Conservation (phyloP, 2,113 vertebrate species). For the Rhodinocichla rosea region DNA sequence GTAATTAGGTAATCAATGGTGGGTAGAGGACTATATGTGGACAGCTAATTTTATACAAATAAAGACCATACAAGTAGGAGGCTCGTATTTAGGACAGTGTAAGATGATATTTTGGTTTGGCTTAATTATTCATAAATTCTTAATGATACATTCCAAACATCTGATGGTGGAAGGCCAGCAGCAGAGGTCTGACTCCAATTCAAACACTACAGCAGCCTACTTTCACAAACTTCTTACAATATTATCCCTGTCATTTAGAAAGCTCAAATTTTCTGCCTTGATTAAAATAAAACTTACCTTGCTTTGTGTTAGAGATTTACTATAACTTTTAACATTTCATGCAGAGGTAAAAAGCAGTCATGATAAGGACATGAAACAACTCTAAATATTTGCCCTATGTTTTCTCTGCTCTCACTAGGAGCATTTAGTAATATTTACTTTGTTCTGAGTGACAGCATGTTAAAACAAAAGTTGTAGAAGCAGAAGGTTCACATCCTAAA, state of each 20-base stretch:
- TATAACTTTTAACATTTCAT: background rate
- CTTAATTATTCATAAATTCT: background rate
- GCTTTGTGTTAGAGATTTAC: background rate
- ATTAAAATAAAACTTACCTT: background rate
- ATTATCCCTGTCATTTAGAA: background rate
- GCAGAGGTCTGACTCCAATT: background rate
- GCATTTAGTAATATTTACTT: background rate
- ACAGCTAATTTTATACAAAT: conserved; percentile 49
- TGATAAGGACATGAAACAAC: background rate
- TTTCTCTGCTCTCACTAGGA: background rate
- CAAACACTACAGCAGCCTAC: background rate
- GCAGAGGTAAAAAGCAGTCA: background rate
- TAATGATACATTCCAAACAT: background rate
- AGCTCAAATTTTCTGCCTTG: background rate
- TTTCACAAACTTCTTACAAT: background rate
- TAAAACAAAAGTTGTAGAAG: background rate
- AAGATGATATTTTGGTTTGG: background rate
- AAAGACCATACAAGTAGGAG: background rate
- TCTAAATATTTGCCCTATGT: background rate
- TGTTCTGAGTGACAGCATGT: background rate
- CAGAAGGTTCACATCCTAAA: background rate
- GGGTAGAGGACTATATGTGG: conserved; percentile 51
- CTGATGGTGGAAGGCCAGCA: background rate
- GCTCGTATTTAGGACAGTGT: background rate
- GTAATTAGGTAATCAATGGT: conserved; percentile 82